Evolutionary conservation across 2,797 vertebrate species (phyloP).

Genomic region (Megaceryle alcyon): DNA sequence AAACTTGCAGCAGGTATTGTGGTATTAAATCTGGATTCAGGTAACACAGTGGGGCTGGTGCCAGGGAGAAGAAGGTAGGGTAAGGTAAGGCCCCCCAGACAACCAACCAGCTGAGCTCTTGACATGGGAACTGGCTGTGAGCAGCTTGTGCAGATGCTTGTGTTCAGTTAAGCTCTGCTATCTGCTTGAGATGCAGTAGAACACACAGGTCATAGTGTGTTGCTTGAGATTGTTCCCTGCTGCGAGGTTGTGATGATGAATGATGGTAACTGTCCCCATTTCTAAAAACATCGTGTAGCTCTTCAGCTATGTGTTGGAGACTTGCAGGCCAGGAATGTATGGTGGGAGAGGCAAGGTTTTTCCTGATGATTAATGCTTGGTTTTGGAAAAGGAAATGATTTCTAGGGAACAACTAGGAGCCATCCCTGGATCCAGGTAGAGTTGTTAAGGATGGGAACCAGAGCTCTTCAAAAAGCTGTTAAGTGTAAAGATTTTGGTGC

Average conservation of each 20-base stretch:
- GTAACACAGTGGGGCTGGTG: background rate
- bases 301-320: background rate
- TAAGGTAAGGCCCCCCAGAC: background rate
- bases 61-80: background rate
- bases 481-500: background rate
- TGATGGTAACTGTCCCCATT: background rate
- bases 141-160: background rate
- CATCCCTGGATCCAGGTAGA: background rate
- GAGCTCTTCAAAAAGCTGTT: background rate
- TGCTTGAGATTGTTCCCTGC: background rate
- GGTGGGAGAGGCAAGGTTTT: background rate
- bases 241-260: background rate
- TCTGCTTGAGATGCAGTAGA: background rate
- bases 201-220: background rate
- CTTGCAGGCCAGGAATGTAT: background rate
- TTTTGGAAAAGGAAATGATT: background rate
- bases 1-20: background rate
- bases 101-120: background rate
- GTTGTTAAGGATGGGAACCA: background rate
- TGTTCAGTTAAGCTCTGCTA: background rate
- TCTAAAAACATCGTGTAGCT: background rate
- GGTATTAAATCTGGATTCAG: background rate
- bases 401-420: background rate
- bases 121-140: background rate
- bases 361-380: background rate